Evolutionary conservation across 2,113 vertebrate species (phyloP).

Genomic region (Sialia sialis): DNA sequence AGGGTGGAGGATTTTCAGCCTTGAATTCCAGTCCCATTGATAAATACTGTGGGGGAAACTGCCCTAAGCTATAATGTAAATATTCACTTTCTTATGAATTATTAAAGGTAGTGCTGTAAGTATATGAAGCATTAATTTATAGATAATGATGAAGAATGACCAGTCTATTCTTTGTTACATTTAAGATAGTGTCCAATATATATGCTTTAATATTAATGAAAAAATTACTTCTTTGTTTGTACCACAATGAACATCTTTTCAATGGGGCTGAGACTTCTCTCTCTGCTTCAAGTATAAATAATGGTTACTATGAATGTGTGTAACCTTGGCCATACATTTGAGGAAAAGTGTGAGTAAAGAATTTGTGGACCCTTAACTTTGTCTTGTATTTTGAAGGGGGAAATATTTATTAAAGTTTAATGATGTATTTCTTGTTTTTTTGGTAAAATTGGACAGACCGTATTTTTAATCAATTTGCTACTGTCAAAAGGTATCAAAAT

Average conservation of each 20-base stretch:
- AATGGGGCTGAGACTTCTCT: background rate
- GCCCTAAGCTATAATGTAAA: background rate
- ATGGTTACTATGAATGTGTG: background rate
- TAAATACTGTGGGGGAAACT: background rate
- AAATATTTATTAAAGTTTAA: background rate
- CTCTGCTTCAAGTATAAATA: background rate
- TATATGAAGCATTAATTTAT: background rate
- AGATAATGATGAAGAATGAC: background rate
- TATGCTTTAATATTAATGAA: background rate
- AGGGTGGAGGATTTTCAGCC: background rate
- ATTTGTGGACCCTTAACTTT: background rate
- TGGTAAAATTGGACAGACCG: fast-evolving
- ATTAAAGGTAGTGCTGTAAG: background rate
- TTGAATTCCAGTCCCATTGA: background rate
- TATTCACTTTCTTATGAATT: background rate
- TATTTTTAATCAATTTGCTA: background rate
- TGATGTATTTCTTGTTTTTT: background rate
- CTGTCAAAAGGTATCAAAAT: background rate
- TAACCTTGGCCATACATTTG: background rate
- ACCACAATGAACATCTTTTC: background rate
- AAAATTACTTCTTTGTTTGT: background rate
- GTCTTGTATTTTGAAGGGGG: background rate
- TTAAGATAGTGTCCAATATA: background rate
- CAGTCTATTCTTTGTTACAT: background rate
- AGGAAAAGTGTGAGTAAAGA: background rate